Evolutionary conservation across 1,140 invertebrate species (phyloP), one percentile per base, ranked within the genome.

Genomic region (Atta cephalotes): DNA sequence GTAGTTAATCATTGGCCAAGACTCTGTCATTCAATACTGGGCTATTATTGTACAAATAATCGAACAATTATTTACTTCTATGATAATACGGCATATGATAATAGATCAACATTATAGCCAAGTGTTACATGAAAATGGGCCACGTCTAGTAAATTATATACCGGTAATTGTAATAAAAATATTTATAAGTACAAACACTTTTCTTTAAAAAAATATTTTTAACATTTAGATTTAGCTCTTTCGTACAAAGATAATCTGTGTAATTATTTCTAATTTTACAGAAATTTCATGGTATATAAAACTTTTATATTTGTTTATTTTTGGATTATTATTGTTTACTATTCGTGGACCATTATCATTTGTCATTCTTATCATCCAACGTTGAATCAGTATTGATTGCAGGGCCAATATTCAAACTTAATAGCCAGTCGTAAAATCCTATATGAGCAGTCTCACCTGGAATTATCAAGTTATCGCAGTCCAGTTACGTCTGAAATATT

Each of bases 401-500:
- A 35, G 31, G 31, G 31, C 31, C 31, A 9, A 39, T 39, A 39
- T 9, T 39, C 1, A 9, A 39, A 39, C 6, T 39, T 39, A 39
- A 7, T 7, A 39, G 0, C 35, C 35, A 45, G 21, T 39, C n/a
- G 65, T 45, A 68, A 68, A 68, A 12, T 68, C n/a, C 65, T 68
- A 45, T 21, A 49, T 6, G 35, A 12, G 12, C 10, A 21, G 18
- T 35, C n/a, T 35, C 35, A n/a, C 35, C 65, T 3, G 35, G 65
- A 12, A 21, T 68, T 39, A 49, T 68, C n/a, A 49, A 68, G 65
- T 35, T 68, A 68, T 18, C 25, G 45, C 31, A 21, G 31, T 71
- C 21, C 31, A 35, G 31, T 28, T 21, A 31, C 68, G 49, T 82
- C 14, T 51, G 56, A 84, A 84, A 76, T 74, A 84, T 74, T 49